A percentile compares a stretch with the other conserved stretches of the same genome.
phyloP scores from a whole-genome alignment of 2,113 vertebrate genomes.

The Erpornis zantholeuca region DNA sequence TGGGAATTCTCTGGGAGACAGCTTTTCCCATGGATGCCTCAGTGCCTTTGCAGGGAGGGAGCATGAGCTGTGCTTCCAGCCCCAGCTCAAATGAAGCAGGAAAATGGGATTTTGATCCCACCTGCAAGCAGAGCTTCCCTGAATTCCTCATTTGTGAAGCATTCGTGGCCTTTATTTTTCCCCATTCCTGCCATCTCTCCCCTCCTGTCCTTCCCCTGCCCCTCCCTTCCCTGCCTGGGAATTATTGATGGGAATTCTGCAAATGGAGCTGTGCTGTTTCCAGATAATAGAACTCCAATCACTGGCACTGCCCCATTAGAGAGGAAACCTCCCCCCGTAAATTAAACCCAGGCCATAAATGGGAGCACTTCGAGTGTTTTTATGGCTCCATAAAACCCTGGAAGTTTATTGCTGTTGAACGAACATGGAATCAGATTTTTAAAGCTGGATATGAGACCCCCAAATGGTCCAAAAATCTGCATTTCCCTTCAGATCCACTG shows the following conservation, averaged over 20 bases:
- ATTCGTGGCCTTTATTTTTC: background rate
- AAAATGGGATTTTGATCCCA: background rate
- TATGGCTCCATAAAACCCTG: constrained; percentile 75
- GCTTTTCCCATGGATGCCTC: background rate
- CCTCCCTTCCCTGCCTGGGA: background rate
- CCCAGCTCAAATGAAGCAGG: constrained; percentile 10
- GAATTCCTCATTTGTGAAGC: background rate
- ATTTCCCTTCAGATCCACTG: background rate
- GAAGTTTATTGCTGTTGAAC: constrained; percentile 76
- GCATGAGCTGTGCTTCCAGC: background rate
- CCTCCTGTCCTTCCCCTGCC: background rate
- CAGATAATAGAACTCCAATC: constrained; percentile 71
- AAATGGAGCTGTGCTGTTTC: constrained; percentile 71
- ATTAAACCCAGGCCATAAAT: constrained; percentile 63
- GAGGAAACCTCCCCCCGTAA: constrained; percentile 65
- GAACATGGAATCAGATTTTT: constrained; percentile 71
- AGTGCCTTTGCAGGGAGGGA: background rate
- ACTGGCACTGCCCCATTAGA: constrained; percentile 67
- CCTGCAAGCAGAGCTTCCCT: background rate
- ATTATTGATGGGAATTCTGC: constrained; percentile 68
- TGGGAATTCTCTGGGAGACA: constrained; percentile 10
- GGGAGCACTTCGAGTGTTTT: constrained; percentile 67
- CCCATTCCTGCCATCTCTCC: background rate
- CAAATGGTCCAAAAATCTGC: constrained; percentile 26
- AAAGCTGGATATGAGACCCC: constrained; percentile 52